Evolutionary conservation across 2,888 invertebrate genomes (phyloP), one percentile per base, ranked within the genome.

Genomic region (Nowickia ferox): DNA sequence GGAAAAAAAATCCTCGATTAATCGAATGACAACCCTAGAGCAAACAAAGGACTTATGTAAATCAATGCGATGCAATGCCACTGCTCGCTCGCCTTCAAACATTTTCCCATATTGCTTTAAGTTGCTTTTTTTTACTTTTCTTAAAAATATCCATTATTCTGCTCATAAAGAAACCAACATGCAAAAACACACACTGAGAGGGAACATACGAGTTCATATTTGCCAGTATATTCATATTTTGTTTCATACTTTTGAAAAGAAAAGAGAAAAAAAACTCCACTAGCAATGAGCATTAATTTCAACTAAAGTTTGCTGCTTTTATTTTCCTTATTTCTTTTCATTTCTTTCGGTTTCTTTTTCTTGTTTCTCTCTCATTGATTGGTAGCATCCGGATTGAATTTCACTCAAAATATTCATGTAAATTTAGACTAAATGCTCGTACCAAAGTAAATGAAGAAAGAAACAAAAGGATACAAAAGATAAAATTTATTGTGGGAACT

Each of bases 381-480:
- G 66, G 22, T n/a, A 72, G 72, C 76, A 80, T 80, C 76, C 80
- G 84, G 65, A 84, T 78, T 84, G 74, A 79, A 79, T 84, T 77
- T 77, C 76, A 80, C 65, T 77, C 48, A 66, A 77, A 71, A 77
- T 48, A 53, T 53, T 66, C 76, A 81, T 59, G 65, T 72, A 66
- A 65, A 76, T 57, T 61, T 76, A 66, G 44, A 80, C 44, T 44
- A 59, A 71, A 79, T 44, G 30, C 38, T 57, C 51, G n/a, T 44
- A 51, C 6, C 15, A 61, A 42, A 46, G 46, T 17, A 55, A 8
- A 51, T 17, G 53, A 10, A 42, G 40, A 51, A 42, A 17, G 55
- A 72, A 40, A 55, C 53, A 66, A 68, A 82, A 75, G 76, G 76
- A 79, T 79, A 69, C 69, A 69, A 61, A 77, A 59, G 61, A 61